A percentile compares a stretch with the other conserved stretches of the same genome.
Evolutionary conservation across 2,797 vertebrate genomes (phyloP).

Genomic region (Eulemur coronatus): DNA sequence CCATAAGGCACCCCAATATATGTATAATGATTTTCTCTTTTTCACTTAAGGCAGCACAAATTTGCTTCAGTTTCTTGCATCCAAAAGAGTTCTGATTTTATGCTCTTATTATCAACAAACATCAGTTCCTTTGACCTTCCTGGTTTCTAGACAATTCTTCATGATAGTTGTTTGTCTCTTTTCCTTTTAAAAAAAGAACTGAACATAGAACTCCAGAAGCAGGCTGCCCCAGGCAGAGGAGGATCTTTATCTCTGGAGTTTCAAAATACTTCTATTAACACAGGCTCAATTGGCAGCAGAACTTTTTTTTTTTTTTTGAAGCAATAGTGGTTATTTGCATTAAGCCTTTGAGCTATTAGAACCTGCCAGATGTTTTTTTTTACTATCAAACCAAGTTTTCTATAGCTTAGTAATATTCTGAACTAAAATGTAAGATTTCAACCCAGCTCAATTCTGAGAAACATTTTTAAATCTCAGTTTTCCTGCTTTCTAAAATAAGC

Average conservation of each 20-base stretch:
- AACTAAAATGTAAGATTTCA: neutral
- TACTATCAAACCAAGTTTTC: neutral
- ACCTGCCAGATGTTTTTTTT: neutral
- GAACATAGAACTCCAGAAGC: neutral
- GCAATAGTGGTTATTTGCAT: neutral
- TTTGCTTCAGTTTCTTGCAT: neutral
- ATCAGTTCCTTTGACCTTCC: neutral
- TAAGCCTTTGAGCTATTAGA: neutral
- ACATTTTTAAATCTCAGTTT: neutral
- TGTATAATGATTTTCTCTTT: neutral
- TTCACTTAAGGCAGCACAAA: neutral
- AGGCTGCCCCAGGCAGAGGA: neutral
- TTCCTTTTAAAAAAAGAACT: neutral
- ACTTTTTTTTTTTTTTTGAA: neutral
- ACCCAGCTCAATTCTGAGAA: neutral
- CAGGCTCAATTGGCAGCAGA: fast-evolving
- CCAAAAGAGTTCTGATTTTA: neutral
- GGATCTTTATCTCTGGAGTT: neutral
- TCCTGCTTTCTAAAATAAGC: neutral
- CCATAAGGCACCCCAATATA: neutral
- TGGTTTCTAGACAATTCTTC: neutral
- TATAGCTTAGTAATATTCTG: neutral
- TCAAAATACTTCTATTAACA: neutral
- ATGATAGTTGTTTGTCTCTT: neutral
- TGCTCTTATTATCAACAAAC: neutral